Evolutionary conservation across 2,113 vertebrate species (phyloP).

Genomic region (Limanda limanda): DNA sequence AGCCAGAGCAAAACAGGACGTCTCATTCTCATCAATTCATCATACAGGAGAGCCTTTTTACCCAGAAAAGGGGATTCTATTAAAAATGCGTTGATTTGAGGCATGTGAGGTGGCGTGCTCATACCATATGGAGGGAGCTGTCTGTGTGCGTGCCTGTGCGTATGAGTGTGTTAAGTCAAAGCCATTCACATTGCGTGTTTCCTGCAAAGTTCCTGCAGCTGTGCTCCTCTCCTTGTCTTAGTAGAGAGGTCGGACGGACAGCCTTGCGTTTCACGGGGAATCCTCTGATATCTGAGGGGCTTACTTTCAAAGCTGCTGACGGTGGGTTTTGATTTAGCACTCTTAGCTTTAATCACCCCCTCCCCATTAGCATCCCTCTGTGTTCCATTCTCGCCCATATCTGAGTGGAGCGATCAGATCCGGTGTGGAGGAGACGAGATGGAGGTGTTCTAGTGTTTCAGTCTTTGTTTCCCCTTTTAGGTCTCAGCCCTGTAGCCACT

Average conservation of each 20-base stretch:
- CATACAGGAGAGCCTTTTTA: constrained; percentile 30
- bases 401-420: constrained; percentile 51
- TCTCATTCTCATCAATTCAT: constrained; percentile 42
- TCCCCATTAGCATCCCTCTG: constrained; percentile 45
- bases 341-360: constrained; percentile 63
- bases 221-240: constrained; percentile 22
- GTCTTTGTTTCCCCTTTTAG: constrained; percentile 34
- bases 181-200: constrained; percentile 24
- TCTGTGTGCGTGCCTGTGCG: constrained; percentile 22
- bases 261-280: constrained; percentile 63
- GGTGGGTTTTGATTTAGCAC: constrained; percentile 68
- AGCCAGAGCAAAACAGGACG: constrained; percentile 44
- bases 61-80: constrained; percentile 13
- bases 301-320: constrained; percentile 73
- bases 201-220: constrained; percentile 52
- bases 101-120: constrained; percentile 8
- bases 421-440: constrained; percentile 36
- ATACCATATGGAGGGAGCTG: constrained; percentile 13
- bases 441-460: constrained; percentile 19
- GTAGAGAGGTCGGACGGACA: constrained; percentile 40
- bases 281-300: constrained; percentile 64
- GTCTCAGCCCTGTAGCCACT: constrained; percentile 4
- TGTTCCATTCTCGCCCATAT: constrained; percentile 58
- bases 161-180: constrained; percentile 24
- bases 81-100: constrained; percentile 38